Evolutionary conservation across 2,113 vertebrate species (phyloP).

Genomic region (Colinus virginianus): DNA sequence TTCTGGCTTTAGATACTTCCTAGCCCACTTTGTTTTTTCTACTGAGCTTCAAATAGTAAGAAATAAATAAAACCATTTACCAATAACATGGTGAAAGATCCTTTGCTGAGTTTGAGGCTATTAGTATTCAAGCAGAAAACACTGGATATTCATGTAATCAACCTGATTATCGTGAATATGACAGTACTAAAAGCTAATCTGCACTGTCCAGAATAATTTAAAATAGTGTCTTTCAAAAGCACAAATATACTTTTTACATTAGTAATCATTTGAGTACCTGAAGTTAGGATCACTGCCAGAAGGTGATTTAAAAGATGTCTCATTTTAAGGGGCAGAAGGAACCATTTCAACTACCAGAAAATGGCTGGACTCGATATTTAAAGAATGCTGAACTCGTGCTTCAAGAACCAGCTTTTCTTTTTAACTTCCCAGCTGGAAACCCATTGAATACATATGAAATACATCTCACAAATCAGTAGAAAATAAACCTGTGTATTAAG

Average conservation of each 20-base stretch:
- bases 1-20: conserved; percentile 42
- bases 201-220: background rate
- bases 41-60: background rate
- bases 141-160: conserved; percentile 3
- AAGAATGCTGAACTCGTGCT: background rate
- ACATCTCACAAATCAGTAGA: background rate
- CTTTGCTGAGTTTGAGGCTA: background rate
- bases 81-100: background rate
- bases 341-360: background rate
- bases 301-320: background rate
- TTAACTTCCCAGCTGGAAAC: background rate
- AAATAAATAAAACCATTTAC: conserved; percentile 1
- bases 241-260: background rate
- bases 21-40: conserved; percentile 39
- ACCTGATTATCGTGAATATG: background rate
- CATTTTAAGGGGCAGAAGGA: background rate
- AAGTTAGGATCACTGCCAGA: background rate
- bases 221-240: background rate
- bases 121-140: background rate
- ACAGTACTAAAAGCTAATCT: conserved; percentile 13
- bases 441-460: background rate
- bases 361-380: background rate
- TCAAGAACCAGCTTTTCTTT: background rate
- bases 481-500: background rate
- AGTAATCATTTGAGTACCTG: background rate